These are phyloP conservation scores for Tipula vernalis DNA, from an alignment of 2,888 invertebrate species.

Conservation along the genomic window DNA sequence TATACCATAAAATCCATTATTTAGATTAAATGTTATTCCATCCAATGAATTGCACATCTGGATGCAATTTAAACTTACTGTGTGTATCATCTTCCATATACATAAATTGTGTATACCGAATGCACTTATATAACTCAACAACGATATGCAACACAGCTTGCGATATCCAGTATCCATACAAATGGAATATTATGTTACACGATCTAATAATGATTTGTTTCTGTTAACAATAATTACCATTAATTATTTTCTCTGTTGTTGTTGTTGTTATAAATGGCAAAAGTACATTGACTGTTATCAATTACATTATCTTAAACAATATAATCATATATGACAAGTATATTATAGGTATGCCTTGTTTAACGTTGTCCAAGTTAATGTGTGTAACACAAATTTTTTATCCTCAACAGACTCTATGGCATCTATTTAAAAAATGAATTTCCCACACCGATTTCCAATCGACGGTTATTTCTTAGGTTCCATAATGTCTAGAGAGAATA, in stretches of 20 bases:
- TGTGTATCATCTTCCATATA: not conserved
- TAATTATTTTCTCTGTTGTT: not conserved
- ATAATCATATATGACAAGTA: not conserved
- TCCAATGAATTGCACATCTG: not conserved
- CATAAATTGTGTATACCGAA: not conserved
- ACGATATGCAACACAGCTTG: not conserved
- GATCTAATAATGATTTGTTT: not conserved
- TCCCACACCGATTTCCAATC: too few species aligned
- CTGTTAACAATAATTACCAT: not conserved
- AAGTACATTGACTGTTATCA: conserved; percentile 4
- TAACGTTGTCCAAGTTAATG: not conserved
- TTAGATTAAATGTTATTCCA: not conserved
- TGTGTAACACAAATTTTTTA: too few species aligned
- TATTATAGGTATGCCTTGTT: not conserved
- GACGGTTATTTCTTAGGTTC: too few species aligned
- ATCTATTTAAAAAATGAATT: too few species aligned
- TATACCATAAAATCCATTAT: too few species aligned
- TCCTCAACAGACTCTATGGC: too few species aligned
- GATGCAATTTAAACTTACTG: not conserved
- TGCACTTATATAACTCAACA: not conserved
- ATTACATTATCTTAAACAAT: not conserved
- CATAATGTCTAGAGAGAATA: too few species aligned
- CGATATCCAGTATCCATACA: not conserved
- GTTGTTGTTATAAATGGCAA: not conserved
- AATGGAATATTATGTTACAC: not conserved